phyloP scores from a whole-genome alignment of 2,113 vertebrate genomes.

The Oenanthe melanoleuca region DNA sequence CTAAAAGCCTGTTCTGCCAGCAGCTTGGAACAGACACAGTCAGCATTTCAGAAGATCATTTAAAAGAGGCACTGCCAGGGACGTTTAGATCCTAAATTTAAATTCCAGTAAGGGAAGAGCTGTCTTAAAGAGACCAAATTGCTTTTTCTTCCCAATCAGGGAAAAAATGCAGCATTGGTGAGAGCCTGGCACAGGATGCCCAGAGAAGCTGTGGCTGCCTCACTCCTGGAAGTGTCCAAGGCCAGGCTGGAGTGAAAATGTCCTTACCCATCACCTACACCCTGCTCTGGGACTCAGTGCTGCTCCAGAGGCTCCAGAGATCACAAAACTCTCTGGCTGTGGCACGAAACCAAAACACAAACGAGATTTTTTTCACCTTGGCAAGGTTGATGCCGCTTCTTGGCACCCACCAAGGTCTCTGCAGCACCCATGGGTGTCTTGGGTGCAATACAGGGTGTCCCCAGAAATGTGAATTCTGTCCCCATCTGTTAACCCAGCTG shows the following conservation, averaged over 20 bases:
- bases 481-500: too few species aligned
- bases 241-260: fast-evolving
- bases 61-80: not conserved
- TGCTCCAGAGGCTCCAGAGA: not conserved
- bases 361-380: fast-evolving
- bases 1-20: constrained; percentile 12
- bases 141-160: not conserved
- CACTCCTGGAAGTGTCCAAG: not conserved
- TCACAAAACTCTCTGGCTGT: fast-evolving
- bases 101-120: not conserved
- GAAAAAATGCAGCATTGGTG: not conserved
- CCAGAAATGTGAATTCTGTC: too few species aligned
- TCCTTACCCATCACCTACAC: not conserved
- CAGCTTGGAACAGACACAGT: not conserved
- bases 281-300: not conserved
- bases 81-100: not conserved
- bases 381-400: fast-evolving
- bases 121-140: not conserved
- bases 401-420: fast-evolving
- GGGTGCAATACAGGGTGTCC: too few species aligned
- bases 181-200: not conserved
- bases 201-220: not conserved
- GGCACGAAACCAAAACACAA: fast-evolving
- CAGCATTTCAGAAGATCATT: constrained; percentile 7
- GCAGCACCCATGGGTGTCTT: not conserved